These are phyloP conservation scores for Leptura quadrifasciata DNA, from an alignment of 2,888 invertebrate species.

Conservation along the genomic window DNA sequence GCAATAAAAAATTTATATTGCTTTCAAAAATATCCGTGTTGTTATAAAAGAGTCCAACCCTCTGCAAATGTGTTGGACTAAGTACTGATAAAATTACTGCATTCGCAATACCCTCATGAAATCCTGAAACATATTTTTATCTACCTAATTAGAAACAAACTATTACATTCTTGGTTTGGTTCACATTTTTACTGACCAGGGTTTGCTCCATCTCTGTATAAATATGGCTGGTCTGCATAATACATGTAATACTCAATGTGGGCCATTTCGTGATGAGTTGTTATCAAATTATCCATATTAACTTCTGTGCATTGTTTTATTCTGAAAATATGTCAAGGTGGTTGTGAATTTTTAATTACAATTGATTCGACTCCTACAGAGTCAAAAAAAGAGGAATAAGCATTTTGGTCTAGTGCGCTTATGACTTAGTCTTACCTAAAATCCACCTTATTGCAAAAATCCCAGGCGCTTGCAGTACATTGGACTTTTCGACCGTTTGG, in stretches of 20 bases:
- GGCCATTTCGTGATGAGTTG: slow-evolving; percentile 89
- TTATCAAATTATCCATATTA: slow-evolving; percentile 85
- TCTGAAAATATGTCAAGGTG: slow-evolving; percentile 72
- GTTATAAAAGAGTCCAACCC: slow-evolving; percentile 83
- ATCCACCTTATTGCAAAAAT: slow-evolving; percentile 89
- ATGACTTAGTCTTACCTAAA: slow-evolving; percentile 82
- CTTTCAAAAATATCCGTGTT: slow-evolving; percentile 81
- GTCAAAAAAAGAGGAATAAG: too few species aligned
- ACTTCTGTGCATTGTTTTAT: slow-evolving; percentile 90
- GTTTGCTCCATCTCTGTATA: slow-evolving; percentile 88
- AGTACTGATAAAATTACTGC: slow-evolving; percentile 85
- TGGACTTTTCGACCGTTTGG: slow-evolving; percentile 84
- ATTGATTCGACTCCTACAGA: too few species aligned
- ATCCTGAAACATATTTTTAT: slow-evolving; percentile 76
- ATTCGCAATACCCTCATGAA: slow-evolving; percentile 91
- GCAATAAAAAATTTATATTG: slow-evolving; percentile 86
- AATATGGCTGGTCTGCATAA: slow-evolving; percentile 83
- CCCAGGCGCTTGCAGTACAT: slow-evolving; percentile 89
- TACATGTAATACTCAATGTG: slow-evolving; percentile 89
- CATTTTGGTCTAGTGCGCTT: too few species aligned
- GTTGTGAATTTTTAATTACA: not conserved
- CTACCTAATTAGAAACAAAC: not conserved
- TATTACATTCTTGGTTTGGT: too few species aligned
- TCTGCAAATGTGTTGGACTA: slow-evolving; percentile 84
- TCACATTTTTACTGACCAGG: slow-evolving; percentile 78